Base-by-base conservation (phyloP, 2,888 invertebrate genomes). In the Diarsia mendica region DNA sequence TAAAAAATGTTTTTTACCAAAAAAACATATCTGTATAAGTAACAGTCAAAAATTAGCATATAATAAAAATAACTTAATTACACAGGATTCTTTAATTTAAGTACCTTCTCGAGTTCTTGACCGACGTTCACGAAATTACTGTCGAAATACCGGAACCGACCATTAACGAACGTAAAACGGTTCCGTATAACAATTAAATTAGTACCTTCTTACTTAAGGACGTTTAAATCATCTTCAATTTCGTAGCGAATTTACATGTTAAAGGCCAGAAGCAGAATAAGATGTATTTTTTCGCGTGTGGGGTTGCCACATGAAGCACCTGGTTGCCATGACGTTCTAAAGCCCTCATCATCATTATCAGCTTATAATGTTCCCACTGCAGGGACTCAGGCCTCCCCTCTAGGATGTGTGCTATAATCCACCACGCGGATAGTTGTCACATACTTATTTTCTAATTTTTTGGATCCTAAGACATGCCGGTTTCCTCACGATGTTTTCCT, bases 141-240 rank as follows among this genome's bases (percentile, higher is more conserved):
- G 46, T 39, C 33, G 33, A 53, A 33, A 39, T 13, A 28, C 73
- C 73, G 28, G 73, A 73, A 75, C 53, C 48, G 53, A 75, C n/a
- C n/a, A 39, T 75, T 48, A 51, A 15, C 8, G 8, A 75, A 55
- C 39, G 20, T 20, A 28, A n/a, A 23, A 28, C 46, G 63, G 74
- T 75, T 75, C 75, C 74, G 75, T 75, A 73, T 44, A 48, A 6
- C 5, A 49, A 58, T 69, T 58, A 44, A 53, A 18, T 55, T 18
- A 44, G 53, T 44, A 23, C 28, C 60, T 60, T 33, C 60, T 28
- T 60, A 23, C 6, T 0, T 44, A 23, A 71, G 33, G 33, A 71
- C 0, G 55, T 70, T 18, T 46, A 4, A 48, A 28, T 28, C 9
- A 5, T 33, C n/a, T 46, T 51, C 6, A 44, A 51, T 2, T 23